phyloP scores from a whole-genome alignment of 2,797 vertebrate genomes.

The Spea hammondii region DNA sequence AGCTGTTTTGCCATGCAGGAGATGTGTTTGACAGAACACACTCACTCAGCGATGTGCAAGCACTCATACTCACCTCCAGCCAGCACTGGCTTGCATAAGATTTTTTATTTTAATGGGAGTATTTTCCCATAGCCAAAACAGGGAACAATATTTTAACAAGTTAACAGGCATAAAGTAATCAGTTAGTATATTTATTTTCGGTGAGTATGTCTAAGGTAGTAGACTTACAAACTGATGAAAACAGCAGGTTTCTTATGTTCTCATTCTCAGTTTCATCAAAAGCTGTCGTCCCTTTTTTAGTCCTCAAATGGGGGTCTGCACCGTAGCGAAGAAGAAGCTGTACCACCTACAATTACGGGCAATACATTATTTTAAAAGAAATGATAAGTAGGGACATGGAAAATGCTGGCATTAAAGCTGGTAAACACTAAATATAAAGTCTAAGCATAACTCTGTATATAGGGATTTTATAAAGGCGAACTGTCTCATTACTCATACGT shows the following conservation, averaged over 20 bases:
- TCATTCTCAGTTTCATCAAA: conserved; percentile 61
- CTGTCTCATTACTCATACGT: too few species aligned
- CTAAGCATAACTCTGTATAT: too few species aligned
- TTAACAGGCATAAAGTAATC: neutral
- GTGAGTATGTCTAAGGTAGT: neutral
- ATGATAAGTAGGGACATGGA: too few species aligned
- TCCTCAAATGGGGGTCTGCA: conserved; percentile 66
- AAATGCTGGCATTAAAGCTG: too few species aligned
- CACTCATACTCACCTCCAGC: too few species aligned
- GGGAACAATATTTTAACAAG: neutral
- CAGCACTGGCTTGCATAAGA: neutral
- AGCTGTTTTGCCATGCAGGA: too few species aligned
- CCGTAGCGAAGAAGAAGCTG: conserved; percentile 67
- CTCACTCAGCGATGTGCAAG: too few species aligned
- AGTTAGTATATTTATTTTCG: too few species aligned
- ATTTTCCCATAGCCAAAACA: neutral
- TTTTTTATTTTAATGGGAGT: neutral
- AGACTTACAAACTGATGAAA: conserved; percentile 1
- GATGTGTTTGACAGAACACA: too few species aligned
- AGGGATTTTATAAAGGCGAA: too few species aligned
- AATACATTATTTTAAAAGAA: neutral
- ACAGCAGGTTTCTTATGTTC: conserved; percentile 57
- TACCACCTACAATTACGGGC: conserved; percentile 58
- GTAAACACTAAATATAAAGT: too few species aligned
- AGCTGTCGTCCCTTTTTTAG: conserved; percentile 61